These are phyloP conservation scores for Dicycla oo DNA, from an alignment of 2,888 invertebrate genomes.

Conservation along the genomic window DNA sequence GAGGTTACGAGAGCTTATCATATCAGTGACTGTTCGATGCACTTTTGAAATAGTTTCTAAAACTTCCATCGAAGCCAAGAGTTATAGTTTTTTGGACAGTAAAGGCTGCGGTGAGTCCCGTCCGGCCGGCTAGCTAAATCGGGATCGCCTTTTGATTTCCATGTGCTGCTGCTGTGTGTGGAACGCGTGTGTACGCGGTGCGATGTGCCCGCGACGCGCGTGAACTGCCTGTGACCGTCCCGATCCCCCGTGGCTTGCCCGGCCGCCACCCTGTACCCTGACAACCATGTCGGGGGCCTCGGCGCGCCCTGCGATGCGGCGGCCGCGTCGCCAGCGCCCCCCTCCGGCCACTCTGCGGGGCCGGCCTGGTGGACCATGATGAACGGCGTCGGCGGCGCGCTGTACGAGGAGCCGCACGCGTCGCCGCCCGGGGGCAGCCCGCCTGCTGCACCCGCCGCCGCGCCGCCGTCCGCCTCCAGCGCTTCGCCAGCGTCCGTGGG, in stretches of 20 bases:
- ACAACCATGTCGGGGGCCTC: constrained; percentile 93
- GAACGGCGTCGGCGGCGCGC: constrained; percentile 94
- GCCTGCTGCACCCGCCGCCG: constrained; percentile 93
- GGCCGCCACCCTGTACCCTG: constrained; percentile 95
- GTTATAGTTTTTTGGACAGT: constrained; percentile 71
- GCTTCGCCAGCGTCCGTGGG: constrained; percentile 91
- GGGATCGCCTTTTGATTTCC: constrained; percentile 89
- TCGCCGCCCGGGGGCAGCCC: constrained; percentile 91
- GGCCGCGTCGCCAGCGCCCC: constrained; percentile 94
- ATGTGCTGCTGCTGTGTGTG: constrained; percentile 87
- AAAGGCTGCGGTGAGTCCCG: constrained; percentile 78
- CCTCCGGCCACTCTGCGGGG: constrained; percentile 95
- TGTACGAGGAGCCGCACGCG: constrained; percentile 93
- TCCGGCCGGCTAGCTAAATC: constrained; percentile 87
- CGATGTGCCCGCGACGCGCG: constrained; percentile 90
- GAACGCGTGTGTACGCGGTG: constrained; percentile 88
- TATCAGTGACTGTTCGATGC: constrained; percentile 82
- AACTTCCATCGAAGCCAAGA: constrained; percentile 60
- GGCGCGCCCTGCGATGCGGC: constrained; percentile 93
- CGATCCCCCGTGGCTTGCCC: constrained; percentile 94
- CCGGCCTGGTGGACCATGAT: constrained; percentile 96
- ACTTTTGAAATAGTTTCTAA: constrained; percentile 63
- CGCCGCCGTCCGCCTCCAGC: constrained; percentile 90
- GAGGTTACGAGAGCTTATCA: constrained; percentile 75
- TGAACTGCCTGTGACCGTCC: constrained; percentile 86